Conservation (phyloP, 2,113 vertebrate genomes). For the Plestiodon gilberti region DNA sequence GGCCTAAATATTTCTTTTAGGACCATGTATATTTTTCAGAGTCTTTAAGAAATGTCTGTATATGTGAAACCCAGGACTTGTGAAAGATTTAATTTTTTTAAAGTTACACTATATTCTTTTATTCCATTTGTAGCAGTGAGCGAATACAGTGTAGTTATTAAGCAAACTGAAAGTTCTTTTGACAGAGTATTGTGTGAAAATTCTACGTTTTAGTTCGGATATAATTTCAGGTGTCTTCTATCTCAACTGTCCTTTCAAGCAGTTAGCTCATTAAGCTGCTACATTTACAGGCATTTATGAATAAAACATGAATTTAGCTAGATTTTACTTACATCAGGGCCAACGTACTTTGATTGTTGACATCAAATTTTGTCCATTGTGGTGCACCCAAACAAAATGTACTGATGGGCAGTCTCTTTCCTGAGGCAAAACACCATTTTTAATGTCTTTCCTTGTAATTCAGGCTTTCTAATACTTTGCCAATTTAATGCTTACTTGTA, state of each 20-base stretch:
- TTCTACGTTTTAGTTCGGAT: constrained; percentile 30
- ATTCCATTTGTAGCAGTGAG: background rate
- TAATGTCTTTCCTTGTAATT: constrained; percentile 10
- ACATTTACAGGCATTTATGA: constrained; percentile 52
- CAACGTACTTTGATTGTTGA: constrained; percentile 15
- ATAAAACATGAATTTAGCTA: constrained; percentile 56
- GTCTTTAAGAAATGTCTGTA: background rate
- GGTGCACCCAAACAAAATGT: constrained; percentile 43
- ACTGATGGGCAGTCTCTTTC: constrained; percentile 24
- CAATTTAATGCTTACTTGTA: background rate
- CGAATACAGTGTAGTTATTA: constrained; percentile 30
- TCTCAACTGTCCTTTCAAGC: constrained; percentile 52
- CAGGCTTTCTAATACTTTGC: background rate
- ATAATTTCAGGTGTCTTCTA: constrained; percentile 48
- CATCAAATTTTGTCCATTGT: constrained; percentile 31
- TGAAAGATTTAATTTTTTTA: constrained; percentile 7
- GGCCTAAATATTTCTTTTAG: background rate
- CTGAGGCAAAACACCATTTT: constrained; percentile 31
- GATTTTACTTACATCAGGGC: constrained; percentile 42
- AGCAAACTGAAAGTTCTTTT: constrained; percentile 24
- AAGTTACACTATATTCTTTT: constrained; percentile 17
- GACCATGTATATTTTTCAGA: background rate
- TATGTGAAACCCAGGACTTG: background rate
- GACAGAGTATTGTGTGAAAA: constrained; percentile 40
- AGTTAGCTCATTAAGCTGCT: constrained; percentile 22